Evolutionary conservation across 2,797 vertebrate genomes (phyloP), one percentile per base, ranked within the genome.

Genomic region (Schizothorax lantsangensis): DNA sequence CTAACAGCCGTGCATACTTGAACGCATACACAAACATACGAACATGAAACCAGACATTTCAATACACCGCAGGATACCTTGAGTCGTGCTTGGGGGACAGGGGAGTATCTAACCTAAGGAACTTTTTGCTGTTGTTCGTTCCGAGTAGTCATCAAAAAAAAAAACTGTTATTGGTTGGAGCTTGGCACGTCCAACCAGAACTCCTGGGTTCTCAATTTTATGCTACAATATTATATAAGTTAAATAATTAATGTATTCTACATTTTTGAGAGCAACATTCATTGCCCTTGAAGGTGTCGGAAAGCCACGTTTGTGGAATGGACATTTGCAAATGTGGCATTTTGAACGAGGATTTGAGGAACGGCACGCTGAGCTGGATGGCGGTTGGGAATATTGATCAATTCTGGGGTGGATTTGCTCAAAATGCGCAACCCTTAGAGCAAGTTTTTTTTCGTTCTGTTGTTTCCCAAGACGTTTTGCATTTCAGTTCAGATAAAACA

Each of bases 31-130:
- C 81, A 73, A 52, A 47, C 73, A 23, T 30, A 73, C 75, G 81
- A 33, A 79, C 86, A 89, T 36, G 68, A 86, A 86, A 83, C 68
- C 59, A 72, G 52, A 85, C 90, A 89, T 89, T 92, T 93, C 91
- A 92, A 80, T 83, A 89, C 90, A 90, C 90, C 89, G 89, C 89
- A 80, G 86, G 86, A 84, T 57, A 88, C 86, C 86, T 88, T 83
- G 82, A 86, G 86, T 88, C 86, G 88, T 80, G 82, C 88, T 79
- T 81, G 83, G 36, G 59, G 85, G 33, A 19, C 8, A 47, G 86
- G 85, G 81, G 64, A 23, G 30, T 84, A 68, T 80, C 73, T 77
- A 84, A 87, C 54, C 79, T 52, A 85, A 74, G 80, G 57, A 87
- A 81, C 74, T 49, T 86, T 85, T 90, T 49, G 84, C 81, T 84